These are phyloP conservation scores for Eustalomyia histrio DNA, from an alignment of 2,888 invertebrate genomes.

Conservation along the genomic window DNA sequence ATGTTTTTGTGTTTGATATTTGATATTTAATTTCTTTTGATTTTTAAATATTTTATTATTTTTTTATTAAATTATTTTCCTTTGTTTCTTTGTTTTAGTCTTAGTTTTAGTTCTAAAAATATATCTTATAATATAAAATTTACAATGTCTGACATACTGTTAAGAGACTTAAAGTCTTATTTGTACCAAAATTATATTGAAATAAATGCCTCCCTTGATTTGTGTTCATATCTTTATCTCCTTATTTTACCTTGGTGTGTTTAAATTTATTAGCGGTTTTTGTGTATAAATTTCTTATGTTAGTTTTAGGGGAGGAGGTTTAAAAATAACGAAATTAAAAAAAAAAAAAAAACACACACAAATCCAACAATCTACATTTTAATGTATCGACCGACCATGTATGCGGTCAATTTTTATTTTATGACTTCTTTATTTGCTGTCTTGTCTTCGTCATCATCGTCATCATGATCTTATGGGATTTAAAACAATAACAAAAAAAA, in stretches of 20 bases:
- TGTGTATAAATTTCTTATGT: slow-evolving; percentile 14
- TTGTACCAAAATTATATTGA: too few relatives aligned
- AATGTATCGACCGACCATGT: slow-evolving; percentile 9
- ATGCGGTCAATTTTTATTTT: slow-evolving; percentile 49
- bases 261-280: slow-evolving; percentile 53
- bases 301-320: slow-evolving; percentile 14
- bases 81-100: too few relatives aligned
- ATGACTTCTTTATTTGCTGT: slow-evolving; percentile 47
- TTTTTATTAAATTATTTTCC: too few relatives aligned
- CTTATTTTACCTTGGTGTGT: slow-evolving; percentile 29
- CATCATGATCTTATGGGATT: not conserved
- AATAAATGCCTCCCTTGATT: too few relatives aligned
- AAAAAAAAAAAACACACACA: too few relatives aligned
- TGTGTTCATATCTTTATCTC: slow-evolving; percentile 1
- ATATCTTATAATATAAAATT: too few relatives aligned
- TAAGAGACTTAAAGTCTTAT: too few relatives aligned
- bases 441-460: slow-evolving; percentile 26
- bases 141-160: too few relatives aligned
- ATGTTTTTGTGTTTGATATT: too few relatives aligned
- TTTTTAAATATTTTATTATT: too few relatives aligned
- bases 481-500: slow-evolving; percentile 1
- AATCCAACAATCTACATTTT: slow-evolving; percentile 35
- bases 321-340: slow-evolving; percentile 1
- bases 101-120: too few relatives aligned
- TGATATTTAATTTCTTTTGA: too few relatives aligned